These are phyloP conservation scores for Caenorhabditis afra DNA, from an alignment of 2,888 invertebrate species.

Conservation along the genomic window DNA sequence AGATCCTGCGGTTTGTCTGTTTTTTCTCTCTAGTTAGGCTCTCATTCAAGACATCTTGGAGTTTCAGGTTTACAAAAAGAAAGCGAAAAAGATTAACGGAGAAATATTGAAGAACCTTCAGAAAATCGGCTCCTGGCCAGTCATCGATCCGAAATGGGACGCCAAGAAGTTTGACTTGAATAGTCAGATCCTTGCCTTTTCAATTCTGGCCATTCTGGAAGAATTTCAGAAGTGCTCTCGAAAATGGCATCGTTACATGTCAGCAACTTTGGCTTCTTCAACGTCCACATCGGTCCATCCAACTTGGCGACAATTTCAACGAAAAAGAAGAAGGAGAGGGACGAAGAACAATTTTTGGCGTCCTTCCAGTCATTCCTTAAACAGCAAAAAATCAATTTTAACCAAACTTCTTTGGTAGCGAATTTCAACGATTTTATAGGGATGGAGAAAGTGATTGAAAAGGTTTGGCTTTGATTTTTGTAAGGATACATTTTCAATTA, in stretches of 20 bases:
- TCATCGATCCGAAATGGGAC: conserved; percentile 52
- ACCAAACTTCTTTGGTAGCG: background rate
- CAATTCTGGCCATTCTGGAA: too few relatives aligned
- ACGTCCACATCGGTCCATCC: background rate
- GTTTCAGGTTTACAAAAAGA: background rate
- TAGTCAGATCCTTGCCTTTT: too few relatives aligned
- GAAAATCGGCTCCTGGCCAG: conserved; percentile 73
- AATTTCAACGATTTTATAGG: too few relatives aligned
- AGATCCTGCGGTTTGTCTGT: background rate
- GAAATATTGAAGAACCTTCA: conserved; percentile 13
- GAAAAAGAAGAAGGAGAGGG: too few relatives aligned
- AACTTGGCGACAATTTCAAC: background rate
- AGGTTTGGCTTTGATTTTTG: too few relatives aligned
- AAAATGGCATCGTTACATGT: background rate
- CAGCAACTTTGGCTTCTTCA: background rate
- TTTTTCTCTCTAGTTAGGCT: background rate
- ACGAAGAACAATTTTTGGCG: too few relatives aligned
- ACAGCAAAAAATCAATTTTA: too few relatives aligned
- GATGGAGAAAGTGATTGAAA: too few relatives aligned
- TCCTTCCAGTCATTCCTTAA: too few relatives aligned
- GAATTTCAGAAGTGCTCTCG: background rate
- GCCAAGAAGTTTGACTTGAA: conserved; percentile 41
- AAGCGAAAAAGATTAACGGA: background rate
- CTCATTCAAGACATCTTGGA: background rate
- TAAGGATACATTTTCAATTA: too few relatives aligned